These are phyloP conservation scores for Lithophane leautieri DNA, from an alignment of 2,888 invertebrate genomes.

Conservation along the genomic window DNA sequence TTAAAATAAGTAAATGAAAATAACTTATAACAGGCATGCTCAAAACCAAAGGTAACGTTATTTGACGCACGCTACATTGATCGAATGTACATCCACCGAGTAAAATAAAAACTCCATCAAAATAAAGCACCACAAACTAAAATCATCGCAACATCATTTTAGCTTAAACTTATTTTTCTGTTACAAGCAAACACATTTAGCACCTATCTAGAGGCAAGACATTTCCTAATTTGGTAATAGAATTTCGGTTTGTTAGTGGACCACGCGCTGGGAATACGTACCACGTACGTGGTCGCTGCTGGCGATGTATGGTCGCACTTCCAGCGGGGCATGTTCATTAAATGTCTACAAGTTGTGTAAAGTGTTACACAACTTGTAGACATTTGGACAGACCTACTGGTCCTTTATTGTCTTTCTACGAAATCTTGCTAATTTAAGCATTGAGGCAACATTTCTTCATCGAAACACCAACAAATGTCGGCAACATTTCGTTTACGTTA, in stretches of 20 bases:
- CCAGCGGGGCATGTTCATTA: constrained; percentile 62
- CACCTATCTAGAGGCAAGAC: constrained; percentile 75
- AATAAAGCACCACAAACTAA: neutral
- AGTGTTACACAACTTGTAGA: too few species aligned
- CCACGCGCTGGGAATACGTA: constrained; percentile 84
- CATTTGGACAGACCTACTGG: too few species aligned
- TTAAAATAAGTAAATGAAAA: neutral
- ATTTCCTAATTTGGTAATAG: constrained; percentile 86
- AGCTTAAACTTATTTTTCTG: constrained; percentile 53
- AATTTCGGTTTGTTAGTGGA: constrained; percentile 87
- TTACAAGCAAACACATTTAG: constrained; percentile 55
- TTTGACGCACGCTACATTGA: neutral
- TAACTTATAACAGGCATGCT: neutral
- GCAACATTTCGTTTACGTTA: neutral
- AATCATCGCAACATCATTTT: constrained; percentile 1
- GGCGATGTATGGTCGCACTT: constrained; percentile 60
- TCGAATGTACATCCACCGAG: neutral
- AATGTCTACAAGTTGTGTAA: constrained; percentile 7
- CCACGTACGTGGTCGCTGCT: constrained; percentile 78
- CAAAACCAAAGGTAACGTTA: neutral
- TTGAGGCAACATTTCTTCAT: too few species aligned
- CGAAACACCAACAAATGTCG: too few species aligned
- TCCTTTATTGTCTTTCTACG: neutral
- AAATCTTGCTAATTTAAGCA: neutral
- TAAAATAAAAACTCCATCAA: neutral